phyloP scores from a whole-genome alignment of 2,113 vertebrate species.

The Turnix velox region DNA sequence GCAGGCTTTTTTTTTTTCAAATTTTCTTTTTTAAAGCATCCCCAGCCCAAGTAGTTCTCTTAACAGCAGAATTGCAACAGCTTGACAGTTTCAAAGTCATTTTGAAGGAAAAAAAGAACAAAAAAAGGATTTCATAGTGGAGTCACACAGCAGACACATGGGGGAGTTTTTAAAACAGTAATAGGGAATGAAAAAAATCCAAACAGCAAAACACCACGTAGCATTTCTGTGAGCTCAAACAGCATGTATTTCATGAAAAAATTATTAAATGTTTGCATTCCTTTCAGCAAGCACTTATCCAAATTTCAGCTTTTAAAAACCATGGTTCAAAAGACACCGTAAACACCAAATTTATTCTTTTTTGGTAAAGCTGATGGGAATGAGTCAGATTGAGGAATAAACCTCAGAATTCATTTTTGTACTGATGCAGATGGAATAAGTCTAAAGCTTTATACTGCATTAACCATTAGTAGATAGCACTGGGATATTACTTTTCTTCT shows the following conservation, averaged over 20 bases:
- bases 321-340: background rate
- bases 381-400: background rate
- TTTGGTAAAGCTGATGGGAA: background rate
- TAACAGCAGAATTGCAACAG: background rate
- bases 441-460: background rate
- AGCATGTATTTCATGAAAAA: background rate
- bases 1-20: background rate
- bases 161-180: background rate
- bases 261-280: background rate
- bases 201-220: background rate
- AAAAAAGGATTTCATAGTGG: background rate
- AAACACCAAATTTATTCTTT: background rate
- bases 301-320: background rate
- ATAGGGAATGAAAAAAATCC: background rate
- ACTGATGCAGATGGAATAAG: background rate
- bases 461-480: background rate
- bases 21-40: background rate
- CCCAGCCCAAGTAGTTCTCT: background rate
- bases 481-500: background rate
- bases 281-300: background rate
- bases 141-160: background rate
- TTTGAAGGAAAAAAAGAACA: background rate
- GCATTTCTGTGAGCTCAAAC: background rate
- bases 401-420: background rate
- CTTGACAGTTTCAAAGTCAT: background rate